A percentile compares a stretch with the other conserved stretches of the same genome.
Evolutionary conservation across 2,888 invertebrate genomes (phyloP).

Genomic region (Drosophila helvetica): DNA sequence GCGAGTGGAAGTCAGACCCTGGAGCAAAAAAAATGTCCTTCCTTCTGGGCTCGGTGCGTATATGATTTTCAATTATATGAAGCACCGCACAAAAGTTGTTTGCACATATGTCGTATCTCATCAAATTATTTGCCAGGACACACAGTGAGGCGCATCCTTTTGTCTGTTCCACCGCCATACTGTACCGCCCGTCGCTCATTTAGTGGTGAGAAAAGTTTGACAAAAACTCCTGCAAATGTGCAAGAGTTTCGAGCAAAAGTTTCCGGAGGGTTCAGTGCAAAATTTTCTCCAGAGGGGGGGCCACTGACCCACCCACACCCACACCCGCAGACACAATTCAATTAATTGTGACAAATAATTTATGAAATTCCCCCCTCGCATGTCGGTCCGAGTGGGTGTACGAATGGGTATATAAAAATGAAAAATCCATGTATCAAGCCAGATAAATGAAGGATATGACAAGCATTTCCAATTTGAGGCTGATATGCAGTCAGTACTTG

Average conservation of each 20-base stretch:
- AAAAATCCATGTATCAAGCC: conserved; percentile 69
- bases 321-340: conserved; percentile 79
- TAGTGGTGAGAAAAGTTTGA: conserved; percentile 72
- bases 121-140: conserved; percentile 83
- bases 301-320: conserved; percentile 5
- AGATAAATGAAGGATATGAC: conserved; percentile 83
- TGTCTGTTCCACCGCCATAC: conserved; percentile 46
- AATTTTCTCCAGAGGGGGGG: neutral
- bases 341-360: conserved; percentile 82
- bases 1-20: neutral
- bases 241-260: conserved; percentile 45
- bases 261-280: conserved; percentile 32
- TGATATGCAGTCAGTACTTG: conserved; percentile 59
- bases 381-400: conserved; percentile 9
- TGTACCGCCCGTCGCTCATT: conserved; percentile 43
- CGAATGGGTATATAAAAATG: conserved; percentile 56
- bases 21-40: neutral
- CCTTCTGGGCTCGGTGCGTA: conserved; percentile 28
- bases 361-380: conserved; percentile 72
- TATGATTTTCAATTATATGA: conserved; percentile 83
- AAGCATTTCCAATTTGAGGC: conserved; percentile 83
- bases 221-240: conserved; percentile 57
- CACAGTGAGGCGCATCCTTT: conserved; percentile 66
- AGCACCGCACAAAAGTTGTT: conserved; percentile 81
- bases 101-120: conserved; percentile 84